phyloP scores from a whole-genome alignment of 2,888 invertebrate species.

The Agrenia bidenticulata region DNA sequence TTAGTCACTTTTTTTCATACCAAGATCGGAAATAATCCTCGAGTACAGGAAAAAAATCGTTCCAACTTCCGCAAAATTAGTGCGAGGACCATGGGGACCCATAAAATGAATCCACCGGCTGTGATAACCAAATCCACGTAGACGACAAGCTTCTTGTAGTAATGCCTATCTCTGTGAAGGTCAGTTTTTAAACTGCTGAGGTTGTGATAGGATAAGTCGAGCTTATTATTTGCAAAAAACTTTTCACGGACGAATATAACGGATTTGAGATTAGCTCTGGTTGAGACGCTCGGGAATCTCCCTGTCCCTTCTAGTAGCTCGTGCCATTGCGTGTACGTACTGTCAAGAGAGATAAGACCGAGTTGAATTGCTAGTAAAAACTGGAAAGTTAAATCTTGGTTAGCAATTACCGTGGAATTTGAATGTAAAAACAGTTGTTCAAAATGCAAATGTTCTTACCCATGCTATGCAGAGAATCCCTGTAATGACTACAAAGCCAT shows the following conservation, averaged over 20 bases:
- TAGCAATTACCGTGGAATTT: not conserved
- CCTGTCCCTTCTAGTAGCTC: too few relatives aligned
- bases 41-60: not conserved
- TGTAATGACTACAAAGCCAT: not conserved
- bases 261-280: too few relatives aligned
- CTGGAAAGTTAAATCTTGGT: not conserved
- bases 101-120: not conserved
- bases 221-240: not conserved
- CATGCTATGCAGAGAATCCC: not conserved
- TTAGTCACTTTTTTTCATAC: too few relatives aligned
- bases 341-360: not conserved
- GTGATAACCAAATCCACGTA: not conserved
- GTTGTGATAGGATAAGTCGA: not conserved
- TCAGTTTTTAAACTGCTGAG: not conserved
- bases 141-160: not conserved
- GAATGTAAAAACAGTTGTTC: too few relatives aligned
- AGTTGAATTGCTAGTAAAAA: slow-evolving; percentile 3
- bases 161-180: not conserved
- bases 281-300: too few relatives aligned
- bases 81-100: not conserved
- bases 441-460: too few relatives aligned
- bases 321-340: not conserved
- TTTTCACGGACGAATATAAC: too few relatives aligned
- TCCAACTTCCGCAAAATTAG: not conserved
- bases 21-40: not conserved